Conservation (phyloP, 2,888 invertebrate species). For the Mythimna vitellina region DNA sequence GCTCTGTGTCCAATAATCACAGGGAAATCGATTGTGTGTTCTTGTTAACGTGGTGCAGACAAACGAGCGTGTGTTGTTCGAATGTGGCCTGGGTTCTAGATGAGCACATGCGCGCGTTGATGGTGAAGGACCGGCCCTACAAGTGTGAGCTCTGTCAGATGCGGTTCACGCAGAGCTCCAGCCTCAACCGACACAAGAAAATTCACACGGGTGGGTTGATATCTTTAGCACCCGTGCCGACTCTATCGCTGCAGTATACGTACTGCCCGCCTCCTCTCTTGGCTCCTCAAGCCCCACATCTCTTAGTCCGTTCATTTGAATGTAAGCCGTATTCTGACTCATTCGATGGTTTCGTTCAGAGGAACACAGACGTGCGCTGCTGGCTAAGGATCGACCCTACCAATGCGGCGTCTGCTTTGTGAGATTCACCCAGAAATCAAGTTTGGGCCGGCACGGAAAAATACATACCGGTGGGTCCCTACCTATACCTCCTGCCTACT, state of each 20-base stretch:
- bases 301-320: constrained; percentile 62
- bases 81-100: constrained; percentile 88
- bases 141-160: constrained; percentile 93
- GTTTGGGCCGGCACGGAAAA: constrained; percentile 92
- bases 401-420: constrained; percentile 92
- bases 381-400: constrained; percentile 90
- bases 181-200: constrained; percentile 93
- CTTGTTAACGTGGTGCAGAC: constrained; percentile 67
- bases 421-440: constrained; percentile 93
- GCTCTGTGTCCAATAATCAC: constrained; percentile 26
- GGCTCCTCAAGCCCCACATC: constrained; percentile 69
- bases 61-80: constrained; percentile 77
- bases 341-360: constrained; percentile 85
- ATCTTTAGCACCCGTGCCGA: constrained; percentile 76
- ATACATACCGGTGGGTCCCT: constrained; percentile 91
- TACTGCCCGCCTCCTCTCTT: constrained; percentile 59
- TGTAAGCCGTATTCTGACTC: constrained; percentile 75
- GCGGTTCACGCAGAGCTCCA: constrained; percentile 93
- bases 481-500: constrained; percentile 77
- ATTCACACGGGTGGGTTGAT: constrained; percentile 92
- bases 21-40: constrained; percentile 77
- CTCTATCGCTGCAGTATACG: constrained; percentile 66
- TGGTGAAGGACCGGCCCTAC: constrained; percentile 91
- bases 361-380: constrained; percentile 87
- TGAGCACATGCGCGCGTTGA: constrained; percentile 90